Evolutionary conservation across 2,888 invertebrate genomes (phyloP), one percentile per base, ranked within the genome.

Genomic region (Drosophila peninsularis): DNA sequence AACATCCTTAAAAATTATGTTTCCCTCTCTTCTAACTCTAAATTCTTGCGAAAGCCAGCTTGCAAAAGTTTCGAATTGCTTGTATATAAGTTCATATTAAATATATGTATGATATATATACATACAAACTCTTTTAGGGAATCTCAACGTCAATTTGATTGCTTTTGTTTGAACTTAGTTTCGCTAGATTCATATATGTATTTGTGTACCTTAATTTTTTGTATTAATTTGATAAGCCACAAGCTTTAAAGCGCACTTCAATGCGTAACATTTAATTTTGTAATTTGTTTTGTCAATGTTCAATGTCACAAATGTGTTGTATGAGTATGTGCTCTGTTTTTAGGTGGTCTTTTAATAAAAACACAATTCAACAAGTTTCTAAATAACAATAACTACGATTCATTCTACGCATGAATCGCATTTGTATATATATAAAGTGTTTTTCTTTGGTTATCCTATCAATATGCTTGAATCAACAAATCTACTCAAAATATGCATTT

Each of bases 191-290:
- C 66, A 62, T 61, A 65, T 78, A 39, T 75, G 65, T 71, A 54
- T 79, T 44, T 64, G 39, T 54, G 24, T 57, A 50, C 9, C 19
- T 50, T 65, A 50, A 47, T 49, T 50, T 62, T 49, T 63, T 64
- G 54, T 60, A 37, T 56, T 47, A 65, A 54, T 49, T 64, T 66
- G 62, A 68, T 86, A 86, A 89, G 85, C 85, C 85, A 83, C 85
- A 86, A 86, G 85, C 85, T 82, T 84, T 78, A 79, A 84, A 89
- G 85, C 85, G 85, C 85, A 83, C 76, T 75, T 87, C 73, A 85
- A 84, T 82, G 74, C 84, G 62, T 62, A 84, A 76, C 61, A 62
- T 76, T 66, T 65, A 53, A 44, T 75, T 53, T 39, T 41, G 17
- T 39, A 41, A 21, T 27, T 37, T 27, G 24, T 52, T 24, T n/a